Conservation (phyloP, 2,888 invertebrate genomes). For the Amiota mariae region DNA sequence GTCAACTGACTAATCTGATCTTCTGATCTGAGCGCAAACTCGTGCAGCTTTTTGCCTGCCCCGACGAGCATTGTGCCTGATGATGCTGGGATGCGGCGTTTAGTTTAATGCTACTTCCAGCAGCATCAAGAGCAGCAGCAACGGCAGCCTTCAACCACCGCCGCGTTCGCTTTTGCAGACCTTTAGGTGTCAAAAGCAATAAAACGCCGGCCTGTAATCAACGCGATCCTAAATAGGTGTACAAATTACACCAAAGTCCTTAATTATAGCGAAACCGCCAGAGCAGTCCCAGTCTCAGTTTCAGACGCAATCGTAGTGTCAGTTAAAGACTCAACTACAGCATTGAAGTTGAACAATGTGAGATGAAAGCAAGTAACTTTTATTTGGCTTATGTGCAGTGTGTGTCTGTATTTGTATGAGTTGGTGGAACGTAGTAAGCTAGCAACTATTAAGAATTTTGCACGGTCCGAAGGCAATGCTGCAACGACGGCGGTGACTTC, state of each 20-base stretch:
- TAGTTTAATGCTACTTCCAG: slow-evolving; percentile 28
- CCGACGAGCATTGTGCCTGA: slow-evolving; percentile 27
- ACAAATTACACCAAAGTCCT: slow-evolving; percentile 74
- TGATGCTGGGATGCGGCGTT: slow-evolving; percentile 44
- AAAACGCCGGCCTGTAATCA: slow-evolving; percentile 74
- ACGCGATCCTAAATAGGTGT: slow-evolving; percentile 74
- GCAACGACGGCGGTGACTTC: slow-evolving; percentile 35
- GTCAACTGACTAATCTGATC: slow-evolving; percentile 45
- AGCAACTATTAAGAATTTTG: slow-evolving; percentile 69
- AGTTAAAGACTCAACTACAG: neutral
- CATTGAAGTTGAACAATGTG: neutral
- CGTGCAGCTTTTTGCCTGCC: slow-evolving; percentile 36
- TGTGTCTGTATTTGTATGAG: slow-evolving; percentile 33
- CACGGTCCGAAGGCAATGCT: slow-evolving; percentile 58
- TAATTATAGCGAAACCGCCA: slow-evolving; percentile 73
- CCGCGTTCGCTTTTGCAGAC: slow-evolving; percentile 52
- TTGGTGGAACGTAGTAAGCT: slow-evolving; percentile 55
- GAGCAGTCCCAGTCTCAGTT: slow-evolving; percentile 41
- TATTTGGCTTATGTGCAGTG: slow-evolving; percentile 19
- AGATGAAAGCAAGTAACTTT: slow-evolving; percentile 32
- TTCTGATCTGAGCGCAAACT: slow-evolving; percentile 41
- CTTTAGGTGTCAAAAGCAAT: slow-evolving; percentile 75
- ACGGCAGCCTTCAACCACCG: slow-evolving; percentile 37
- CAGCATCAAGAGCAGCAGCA: slow-evolving; percentile 29
- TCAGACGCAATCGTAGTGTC: slow-evolving; percentile 30